Conservation (phyloP, 1,140 invertebrate species). For the Penaeus japonicus region DNA sequence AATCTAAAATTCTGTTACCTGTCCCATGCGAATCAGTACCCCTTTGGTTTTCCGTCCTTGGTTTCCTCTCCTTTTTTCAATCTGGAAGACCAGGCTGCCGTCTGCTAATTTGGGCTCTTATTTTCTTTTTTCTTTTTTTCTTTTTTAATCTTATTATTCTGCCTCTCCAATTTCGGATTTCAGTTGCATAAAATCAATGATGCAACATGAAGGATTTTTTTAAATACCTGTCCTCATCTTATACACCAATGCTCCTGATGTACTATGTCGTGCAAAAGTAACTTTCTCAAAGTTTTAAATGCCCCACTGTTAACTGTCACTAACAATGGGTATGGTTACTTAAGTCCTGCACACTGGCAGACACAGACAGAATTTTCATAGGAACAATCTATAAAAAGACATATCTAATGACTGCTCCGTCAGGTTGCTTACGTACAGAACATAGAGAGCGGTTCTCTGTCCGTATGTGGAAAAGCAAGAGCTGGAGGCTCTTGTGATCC, state of each 20-base stretch:
- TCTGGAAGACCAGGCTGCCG: constrained; percentile 20
- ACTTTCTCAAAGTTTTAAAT: not conserved
- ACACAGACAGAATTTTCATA: too few species aligned
- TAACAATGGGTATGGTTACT: not conserved
- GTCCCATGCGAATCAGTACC: not conserved
- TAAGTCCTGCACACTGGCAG: too few species aligned
- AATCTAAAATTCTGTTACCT: constrained; percentile 1
- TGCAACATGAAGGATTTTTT: too few species aligned
- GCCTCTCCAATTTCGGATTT: too few species aligned
- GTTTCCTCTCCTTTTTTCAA: not conserved
- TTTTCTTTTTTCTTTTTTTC: too few species aligned
- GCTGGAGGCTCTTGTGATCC: not conserved
- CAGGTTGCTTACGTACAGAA: too few species aligned
- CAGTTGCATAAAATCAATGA: too few species aligned
- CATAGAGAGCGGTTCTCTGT: not conserved
- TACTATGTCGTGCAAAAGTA: constrained; percentile 1
- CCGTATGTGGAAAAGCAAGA: not conserved
- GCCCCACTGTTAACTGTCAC: not conserved
- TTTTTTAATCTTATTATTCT: too few species aligned
- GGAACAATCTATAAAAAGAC: too few species aligned
- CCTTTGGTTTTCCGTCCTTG: not conserved
- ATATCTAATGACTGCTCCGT: too few species aligned
- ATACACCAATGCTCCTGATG: not conserved
- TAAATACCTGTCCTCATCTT: not conserved
- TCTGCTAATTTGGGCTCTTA: not conserved